These are phyloP conservation scores for Elaphurus davidianus DNA, from an alignment of 2,113 vertebrate species.

Conservation along the genomic window DNA sequence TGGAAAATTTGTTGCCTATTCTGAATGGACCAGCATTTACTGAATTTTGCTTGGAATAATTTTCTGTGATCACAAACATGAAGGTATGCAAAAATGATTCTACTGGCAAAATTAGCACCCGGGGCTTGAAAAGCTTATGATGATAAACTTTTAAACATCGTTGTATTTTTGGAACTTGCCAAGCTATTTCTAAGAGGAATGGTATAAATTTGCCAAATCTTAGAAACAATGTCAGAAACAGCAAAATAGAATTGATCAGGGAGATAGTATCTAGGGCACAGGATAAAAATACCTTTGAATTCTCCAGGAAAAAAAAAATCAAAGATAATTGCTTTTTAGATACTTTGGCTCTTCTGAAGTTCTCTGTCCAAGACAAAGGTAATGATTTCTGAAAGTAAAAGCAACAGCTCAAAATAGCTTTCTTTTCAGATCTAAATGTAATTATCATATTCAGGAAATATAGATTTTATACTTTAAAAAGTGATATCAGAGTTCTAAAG, in stretches of 20 bases:
- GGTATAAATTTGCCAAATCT: background rate
- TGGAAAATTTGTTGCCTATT: background rate
- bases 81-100: background rate
- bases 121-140: background rate
- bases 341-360: background rate
- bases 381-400: constrained; percentile 44
- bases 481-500: background rate
- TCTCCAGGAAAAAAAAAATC: background rate
- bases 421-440: background rate
- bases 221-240: background rate
- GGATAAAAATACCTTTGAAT: constrained; percentile 35
- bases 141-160: background rate
- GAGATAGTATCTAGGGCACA: background rate
- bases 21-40: background rate
- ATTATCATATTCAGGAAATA: background rate
- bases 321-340: constrained; percentile 29
- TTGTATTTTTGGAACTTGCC: background rate
- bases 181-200: background rate
- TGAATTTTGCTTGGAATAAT: background rate
- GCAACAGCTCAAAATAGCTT: constrained; percentile 5
- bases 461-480: constrained; percentile 37
- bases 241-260: background rate
- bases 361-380: constrained; percentile 34
- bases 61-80: background rate
- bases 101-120: background rate